Evolutionary conservation across 1,140 invertebrate species (phyloP), one percentile per base, ranked within the genome.

Genomic region (Tigriopus japonicus): DNA sequence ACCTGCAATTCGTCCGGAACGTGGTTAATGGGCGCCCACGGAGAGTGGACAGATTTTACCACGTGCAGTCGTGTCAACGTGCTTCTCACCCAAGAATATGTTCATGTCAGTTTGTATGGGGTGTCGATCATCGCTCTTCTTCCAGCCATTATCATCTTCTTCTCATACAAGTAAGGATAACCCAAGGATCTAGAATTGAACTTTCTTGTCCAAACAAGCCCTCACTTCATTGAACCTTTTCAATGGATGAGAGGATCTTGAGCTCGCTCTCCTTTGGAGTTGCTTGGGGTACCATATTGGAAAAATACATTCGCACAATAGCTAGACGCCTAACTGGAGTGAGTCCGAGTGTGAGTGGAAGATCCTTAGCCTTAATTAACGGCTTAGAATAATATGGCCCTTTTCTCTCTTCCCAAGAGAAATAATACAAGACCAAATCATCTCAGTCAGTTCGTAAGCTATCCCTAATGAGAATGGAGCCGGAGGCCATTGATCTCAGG

Each of bases 91-190:
- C 58, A 71, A 35, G 62, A 66, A 13, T 65, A 69, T 51, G 66
- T 70, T 14, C 68, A 69, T 56, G 66, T 75, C n/a, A 63, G 66
- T 2, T 69, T 71, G 0, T 70, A 69, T 56, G 66, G 69, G n/a
- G 61, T 74, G 23, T 73, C 71, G 3, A 67, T 75, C 2, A 64
- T 69, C 12, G 67, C 67, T 6, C 64, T 76, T 3, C 63, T 73
- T 2, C 75, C 75, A 12, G 74, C 74, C 7, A 63, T 76, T 2
- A 56, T 71, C 51, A 69, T 75, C 53, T 75, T 76, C 61, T 68
- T 66, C 40, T 62, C 66, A 2, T 74, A 75, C 67, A 73, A 71
- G 73, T 74, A 68, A 68, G 65, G 6, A 6, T 12, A 3, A 21
- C 6, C 21, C 21, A 15, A 2, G 12, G 3, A 49, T 21, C n/a